Percentiles rank a stretch among this genome's conserved stretches.
Evolutionary conservation across 2,113 vertebrate species (phyloP).

Genomic region (Grus americana): DNA sequence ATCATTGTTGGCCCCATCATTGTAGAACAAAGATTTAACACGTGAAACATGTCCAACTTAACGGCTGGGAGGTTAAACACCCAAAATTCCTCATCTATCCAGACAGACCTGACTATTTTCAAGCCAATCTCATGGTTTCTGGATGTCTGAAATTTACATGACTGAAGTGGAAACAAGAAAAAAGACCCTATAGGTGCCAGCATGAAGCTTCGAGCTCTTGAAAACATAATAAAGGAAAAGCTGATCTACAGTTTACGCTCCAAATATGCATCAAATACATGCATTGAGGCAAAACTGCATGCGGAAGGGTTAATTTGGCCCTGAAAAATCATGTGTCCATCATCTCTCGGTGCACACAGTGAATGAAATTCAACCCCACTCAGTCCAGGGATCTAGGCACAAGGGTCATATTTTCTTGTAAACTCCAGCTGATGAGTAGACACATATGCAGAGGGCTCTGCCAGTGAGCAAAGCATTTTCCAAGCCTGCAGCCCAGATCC

Average conservation of each 20-base stretch:
- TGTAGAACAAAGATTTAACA: not conserved
- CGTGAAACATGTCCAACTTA: not conserved
- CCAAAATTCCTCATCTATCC: not conserved
- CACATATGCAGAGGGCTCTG: not conserved
- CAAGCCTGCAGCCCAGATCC: not conserved
- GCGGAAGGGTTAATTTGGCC: not conserved
- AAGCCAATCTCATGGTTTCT: not conserved
- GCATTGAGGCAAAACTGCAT: not conserved
- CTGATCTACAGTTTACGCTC: not conserved
- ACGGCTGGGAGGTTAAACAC: not conserved
- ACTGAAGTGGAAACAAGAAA: not conserved
- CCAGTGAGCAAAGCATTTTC: not conserved
- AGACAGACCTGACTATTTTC: not conserved
- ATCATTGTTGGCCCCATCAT: not conserved
- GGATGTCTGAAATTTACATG: not conserved
- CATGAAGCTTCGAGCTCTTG: not conserved
- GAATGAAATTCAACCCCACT: not conserved
- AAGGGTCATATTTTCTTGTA: conserved; percentile 26
- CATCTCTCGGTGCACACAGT: rapidly evolving
- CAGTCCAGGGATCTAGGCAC: not conserved
- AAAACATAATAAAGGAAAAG: not conserved
- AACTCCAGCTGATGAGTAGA: not conserved
- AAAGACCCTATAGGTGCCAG: not conserved
- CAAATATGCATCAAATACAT: not conserved
- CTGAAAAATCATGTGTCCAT: not conserved